Evolutionary conservation across 2,113 vertebrate species (phyloP), one percentile per base, ranked within the genome.

Genomic region (Gnathonemus longibarbis): DNA sequence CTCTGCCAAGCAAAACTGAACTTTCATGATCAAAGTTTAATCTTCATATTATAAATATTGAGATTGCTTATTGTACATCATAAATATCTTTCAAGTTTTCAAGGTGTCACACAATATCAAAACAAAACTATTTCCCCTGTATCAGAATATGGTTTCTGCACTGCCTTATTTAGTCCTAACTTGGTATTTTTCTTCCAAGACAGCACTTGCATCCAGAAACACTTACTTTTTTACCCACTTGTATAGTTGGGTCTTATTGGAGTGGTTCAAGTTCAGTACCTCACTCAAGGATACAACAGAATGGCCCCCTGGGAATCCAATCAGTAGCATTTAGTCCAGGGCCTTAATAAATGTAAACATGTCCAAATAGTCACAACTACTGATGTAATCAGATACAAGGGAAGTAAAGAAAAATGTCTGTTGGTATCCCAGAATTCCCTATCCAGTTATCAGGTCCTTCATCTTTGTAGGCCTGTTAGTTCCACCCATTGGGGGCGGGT

Each of bases 361-460:
- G 74, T 80, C 74, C 35, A 42, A 42, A 80, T 42, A 13, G 31
- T 80, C 35, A 80, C 35, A 35, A 42, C 31, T 80, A 80, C 31
- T 80, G 39, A 39, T 80, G 31, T 42, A 42, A 39, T 80, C 74
- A 80, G 35, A 77, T 42, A 80, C 70, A 80, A 80, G 74, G 31
- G 74, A 80, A 80, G 35, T 80, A n/a, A 84, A 21, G 15, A 48
- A 84, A 84, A 84, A 21, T 48, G 83, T 24, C 83, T 46, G 45
- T 46, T 84, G 83, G 39, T 84, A n/a, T 84, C 83, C 83, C 83
- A 48, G 83, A 84, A 84, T 84, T 84, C 83, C 42, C 83, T 11
- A 42, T 46, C 45, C 83, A 84, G 83, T 80, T 80, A 31, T 80
- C 74, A 80, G 35, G 74, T 80, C 74, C 74, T 42, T 80, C 35